Conservation (phyloP, 1,140 invertebrate species). For the Trachelipus rathkii region DNA sequence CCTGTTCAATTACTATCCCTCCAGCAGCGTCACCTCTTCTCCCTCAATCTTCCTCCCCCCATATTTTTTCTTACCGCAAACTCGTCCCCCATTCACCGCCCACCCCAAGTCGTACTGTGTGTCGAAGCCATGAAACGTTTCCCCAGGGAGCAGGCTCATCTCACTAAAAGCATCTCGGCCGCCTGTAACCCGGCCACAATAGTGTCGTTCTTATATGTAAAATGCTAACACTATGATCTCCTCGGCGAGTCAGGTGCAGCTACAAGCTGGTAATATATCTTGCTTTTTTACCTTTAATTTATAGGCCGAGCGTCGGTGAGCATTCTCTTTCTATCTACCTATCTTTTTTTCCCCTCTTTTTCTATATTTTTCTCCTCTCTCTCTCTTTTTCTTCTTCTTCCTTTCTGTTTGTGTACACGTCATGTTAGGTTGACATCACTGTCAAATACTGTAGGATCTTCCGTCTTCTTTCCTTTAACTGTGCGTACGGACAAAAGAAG, state of each 20-base stretch:
- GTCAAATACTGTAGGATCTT: background rate
- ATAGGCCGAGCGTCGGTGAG: background rate
- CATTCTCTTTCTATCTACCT: too few species aligned
- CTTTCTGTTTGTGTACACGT: background rate
- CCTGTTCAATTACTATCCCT: background rate
- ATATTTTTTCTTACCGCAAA: too few species aligned
- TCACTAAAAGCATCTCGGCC: constrained; percentile 6
- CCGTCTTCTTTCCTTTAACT: constrained; percentile 6
- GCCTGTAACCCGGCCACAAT: constrained; percentile 1
- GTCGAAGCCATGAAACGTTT: background rate
- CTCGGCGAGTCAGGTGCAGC: background rate
- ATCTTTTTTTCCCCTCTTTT: too few species aligned
- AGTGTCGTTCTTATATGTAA: constrained; percentile 1
- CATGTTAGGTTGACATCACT: background rate
- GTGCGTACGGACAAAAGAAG: background rate
- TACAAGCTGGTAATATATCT: constrained; percentile 13
- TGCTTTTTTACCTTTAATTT: constrained; percentile 7
- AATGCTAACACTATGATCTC: constrained; percentile 2
- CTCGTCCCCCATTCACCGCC: background rate
- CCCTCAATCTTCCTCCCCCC: background rate
- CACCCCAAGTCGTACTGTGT: background rate
- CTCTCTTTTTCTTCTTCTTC: background rate
- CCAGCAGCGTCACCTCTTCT: background rate
- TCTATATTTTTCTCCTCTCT: too few species aligned
- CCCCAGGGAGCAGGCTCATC: background rate